Evolutionary conservation across 2,888 invertebrate species (phyloP).

Genomic region (Pachydiplax longipennis): DNA sequence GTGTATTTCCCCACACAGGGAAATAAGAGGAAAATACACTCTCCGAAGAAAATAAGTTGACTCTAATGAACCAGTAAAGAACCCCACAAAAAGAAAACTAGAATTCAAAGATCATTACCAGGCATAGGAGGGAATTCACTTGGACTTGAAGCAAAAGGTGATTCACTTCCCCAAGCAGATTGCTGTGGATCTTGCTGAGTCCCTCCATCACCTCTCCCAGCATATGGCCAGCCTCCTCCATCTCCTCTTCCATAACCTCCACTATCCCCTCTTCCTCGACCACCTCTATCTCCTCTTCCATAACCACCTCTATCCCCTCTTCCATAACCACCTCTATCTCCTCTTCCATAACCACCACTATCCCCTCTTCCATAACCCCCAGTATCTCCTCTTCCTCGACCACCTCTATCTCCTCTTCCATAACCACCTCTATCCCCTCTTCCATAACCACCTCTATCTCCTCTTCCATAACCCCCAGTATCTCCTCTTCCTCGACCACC

Average conservation of each 20-base stretch:
- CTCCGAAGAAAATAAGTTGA: too few species aligned
- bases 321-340: background rate
- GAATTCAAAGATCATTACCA: too few species aligned
- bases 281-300: slow-evolving; percentile 53
- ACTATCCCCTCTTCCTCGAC: background rate
- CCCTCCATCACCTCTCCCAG: background rate
- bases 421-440: slow-evolving; percentile 54
- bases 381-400: background rate
- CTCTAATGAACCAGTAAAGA: too few species aligned
- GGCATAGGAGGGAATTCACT: background rate
- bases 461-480: background rate
- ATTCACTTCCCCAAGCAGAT: too few species aligned
- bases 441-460: background rate
- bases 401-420: slow-evolving; percentile 53
- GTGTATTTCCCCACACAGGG: too few species aligned
- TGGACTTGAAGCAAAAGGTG: background rate
- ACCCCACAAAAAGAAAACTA: too few species aligned
- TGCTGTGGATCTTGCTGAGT: background rate
- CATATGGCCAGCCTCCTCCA: background rate
- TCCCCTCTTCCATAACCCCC: too few species aligned
- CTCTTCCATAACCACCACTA: background rate
- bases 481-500: background rate
- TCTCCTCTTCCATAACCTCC: too few species aligned
- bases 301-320: slow-evolving; percentile 54
- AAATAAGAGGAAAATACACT: too few species aligned